A percentile compares a stretch with the other conserved stretches of the same genome.
Evolutionary conservation across 2,797 vertebrate species (phyloP).

Genomic region (Squalus acanthias): DNA sequence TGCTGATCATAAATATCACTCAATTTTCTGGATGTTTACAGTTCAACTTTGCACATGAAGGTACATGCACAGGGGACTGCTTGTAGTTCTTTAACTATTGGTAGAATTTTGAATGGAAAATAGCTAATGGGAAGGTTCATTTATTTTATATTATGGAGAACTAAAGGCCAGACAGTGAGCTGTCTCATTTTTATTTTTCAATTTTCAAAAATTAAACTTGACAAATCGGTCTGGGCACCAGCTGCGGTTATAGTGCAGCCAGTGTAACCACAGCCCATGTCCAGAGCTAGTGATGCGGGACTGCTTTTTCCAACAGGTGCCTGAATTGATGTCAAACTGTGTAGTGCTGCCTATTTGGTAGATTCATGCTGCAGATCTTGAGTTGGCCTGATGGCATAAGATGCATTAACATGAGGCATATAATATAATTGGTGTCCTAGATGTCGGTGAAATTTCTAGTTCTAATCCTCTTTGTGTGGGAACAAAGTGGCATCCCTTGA

Average conservation of each 20-base stretch:
- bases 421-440: background rate
- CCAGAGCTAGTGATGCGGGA: background rate
- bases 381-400: background rate
- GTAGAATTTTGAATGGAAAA: background rate
- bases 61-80: background rate
- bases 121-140: background rate
- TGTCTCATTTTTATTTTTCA: background rate
- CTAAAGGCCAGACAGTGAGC: background rate
- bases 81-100: background rate
- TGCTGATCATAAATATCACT: background rate
- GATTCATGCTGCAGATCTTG: background rate
- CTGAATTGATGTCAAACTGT: background rate
- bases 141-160: background rate
- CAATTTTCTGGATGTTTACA: background rate
- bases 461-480: background rate
- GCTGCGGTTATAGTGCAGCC: background rate
- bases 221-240: background rate
- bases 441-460: background rate
- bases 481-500: background rate
- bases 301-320: background rate
- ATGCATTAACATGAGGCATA: background rate
- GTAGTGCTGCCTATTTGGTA: background rate
- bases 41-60: background rate
- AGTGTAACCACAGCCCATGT: background rate
- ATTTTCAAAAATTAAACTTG: background rate